These are phyloP conservation scores for Pycnonotus jocosus DNA, from an alignment of 2,113 vertebrate genomes.

Conservation along the genomic window DNA sequence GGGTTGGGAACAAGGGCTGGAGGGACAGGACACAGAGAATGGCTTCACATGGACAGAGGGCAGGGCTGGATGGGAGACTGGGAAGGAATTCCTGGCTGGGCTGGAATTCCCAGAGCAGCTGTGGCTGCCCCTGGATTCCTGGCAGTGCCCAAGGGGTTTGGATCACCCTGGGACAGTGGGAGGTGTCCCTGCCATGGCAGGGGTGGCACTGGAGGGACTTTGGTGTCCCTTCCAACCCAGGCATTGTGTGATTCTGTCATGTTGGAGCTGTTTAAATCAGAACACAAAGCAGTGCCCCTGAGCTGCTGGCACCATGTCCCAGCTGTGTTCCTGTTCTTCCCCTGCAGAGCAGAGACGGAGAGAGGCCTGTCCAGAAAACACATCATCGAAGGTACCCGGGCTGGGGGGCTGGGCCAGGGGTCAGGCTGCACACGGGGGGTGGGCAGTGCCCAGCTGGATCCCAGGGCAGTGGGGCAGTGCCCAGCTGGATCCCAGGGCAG, in stretches of 20 bases:
- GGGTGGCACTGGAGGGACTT: accelerated
- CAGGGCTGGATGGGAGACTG: accelerated
- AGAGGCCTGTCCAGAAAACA: conserved; percentile 94
- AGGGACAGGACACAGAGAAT: not conserved
- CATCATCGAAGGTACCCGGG: conserved; percentile 90
- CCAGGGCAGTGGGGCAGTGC: too few species aligned
- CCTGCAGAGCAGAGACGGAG: conserved; percentile 90
- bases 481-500: too few species aligned
- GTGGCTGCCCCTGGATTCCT: not conserved
- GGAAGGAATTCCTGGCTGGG: not conserved
- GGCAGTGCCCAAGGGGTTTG: not conserved
- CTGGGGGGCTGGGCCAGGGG: not conserved
- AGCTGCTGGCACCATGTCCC: not conserved
- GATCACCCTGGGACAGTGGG: not conserved
- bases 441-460: too few species aligned
- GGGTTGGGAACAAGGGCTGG: not conserved
- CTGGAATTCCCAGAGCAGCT: not conserved
- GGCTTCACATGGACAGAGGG: not conserved
- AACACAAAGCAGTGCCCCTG: not conserved
- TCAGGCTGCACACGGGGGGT: not conserved
- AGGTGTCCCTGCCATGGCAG: not conserved
- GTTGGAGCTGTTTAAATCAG: not conserved
- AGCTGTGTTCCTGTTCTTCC: not conserved
- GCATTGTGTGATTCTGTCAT: accelerated
- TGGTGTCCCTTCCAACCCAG: accelerated